Base-by-base conservation (phyloP, 2,888 invertebrate species). In the Cremastinae sp. region DNA sequence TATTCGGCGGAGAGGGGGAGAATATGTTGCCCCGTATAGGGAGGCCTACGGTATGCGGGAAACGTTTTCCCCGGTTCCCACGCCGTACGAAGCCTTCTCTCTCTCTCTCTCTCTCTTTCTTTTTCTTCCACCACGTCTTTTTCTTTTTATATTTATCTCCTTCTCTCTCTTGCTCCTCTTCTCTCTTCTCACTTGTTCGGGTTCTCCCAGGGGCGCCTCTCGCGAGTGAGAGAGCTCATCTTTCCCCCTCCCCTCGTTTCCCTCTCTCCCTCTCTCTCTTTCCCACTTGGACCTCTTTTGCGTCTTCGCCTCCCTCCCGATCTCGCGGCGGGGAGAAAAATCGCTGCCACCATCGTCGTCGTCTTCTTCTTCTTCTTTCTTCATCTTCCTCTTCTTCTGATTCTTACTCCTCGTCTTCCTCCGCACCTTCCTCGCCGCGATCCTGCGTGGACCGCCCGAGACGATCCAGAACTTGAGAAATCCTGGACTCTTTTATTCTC, bases 21-120 rank as follows among this genome's bases (percentile, higher is more conserved):
- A 16, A 69, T 28, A 45, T 73, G 68, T 76, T 64, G 75, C 61
- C 56, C 76, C 64, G 68, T 69, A 69, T 65, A 72, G 65, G 78
- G 77, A 66, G 78, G 79, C 68, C 64, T 66, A 68, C 55, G 86
- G 85, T 87, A 87, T 87, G 87, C 87, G 87, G 86, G 85, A 88
- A 88, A 86, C 84, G 84, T 88, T 89, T 88, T 87, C 87, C 88
- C 85, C 83, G 87, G 87, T 88, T 89, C 88, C 87, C 89, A 89
- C 88, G 88, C 78, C 78, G 84, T 72, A 83, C 83, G 83, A 85
- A 84, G 84, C 84, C 82, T 83, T 78, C 73, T 73, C 79, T 78
- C 66, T 37, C 75, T 75, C 80, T 80, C 81, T 79, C 81, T 75
- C 79, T 79, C 65, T 37, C 43, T 39, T 73, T 53, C 64, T 66